Percentiles rank a stretch among this genome's conserved stretches.
Evolutionary conservation across 2,797 vertebrate species (phyloP).

Genomic region (Meriones psammophilus): DNA sequence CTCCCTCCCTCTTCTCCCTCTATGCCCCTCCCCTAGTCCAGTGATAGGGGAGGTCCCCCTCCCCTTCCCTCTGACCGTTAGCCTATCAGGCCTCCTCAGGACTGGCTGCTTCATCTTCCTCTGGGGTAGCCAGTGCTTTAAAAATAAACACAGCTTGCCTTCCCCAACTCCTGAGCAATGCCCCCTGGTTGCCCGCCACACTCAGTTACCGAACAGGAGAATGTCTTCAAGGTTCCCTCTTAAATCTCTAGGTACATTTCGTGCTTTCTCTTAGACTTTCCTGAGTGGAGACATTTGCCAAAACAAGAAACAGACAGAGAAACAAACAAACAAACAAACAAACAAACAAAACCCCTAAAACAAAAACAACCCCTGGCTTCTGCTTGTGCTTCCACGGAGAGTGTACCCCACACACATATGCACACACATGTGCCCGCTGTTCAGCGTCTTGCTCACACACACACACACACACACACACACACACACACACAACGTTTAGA

Average conservation of each 20-base stretch:
- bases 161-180: neutral
- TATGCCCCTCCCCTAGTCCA: too few relatives aligned
- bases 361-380: neutral
- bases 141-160: neutral
- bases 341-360: too few relatives aligned
- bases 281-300: neutral
- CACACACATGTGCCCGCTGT: neutral
- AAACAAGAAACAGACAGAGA: neutral
- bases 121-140: neutral
- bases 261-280: neutral
- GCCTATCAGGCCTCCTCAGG: too few relatives aligned
- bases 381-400: neutral
- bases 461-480: neutral
- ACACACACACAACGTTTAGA: too few relatives aligned
- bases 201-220: neutral
- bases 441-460: accelerated
- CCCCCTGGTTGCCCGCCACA: conserved; percentile 5
- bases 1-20: too few relatives aligned
- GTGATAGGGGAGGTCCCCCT: too few relatives aligned
- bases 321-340: neutral
- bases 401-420: neutral
- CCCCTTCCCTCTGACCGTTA: too few relatives aligned
- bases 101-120: too few relatives aligned
- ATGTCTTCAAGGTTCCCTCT: neutral
- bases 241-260: neutral